Conservation (phyloP, 2,113 vertebrate species). For the Tenrec ecaudatus region DNA sequence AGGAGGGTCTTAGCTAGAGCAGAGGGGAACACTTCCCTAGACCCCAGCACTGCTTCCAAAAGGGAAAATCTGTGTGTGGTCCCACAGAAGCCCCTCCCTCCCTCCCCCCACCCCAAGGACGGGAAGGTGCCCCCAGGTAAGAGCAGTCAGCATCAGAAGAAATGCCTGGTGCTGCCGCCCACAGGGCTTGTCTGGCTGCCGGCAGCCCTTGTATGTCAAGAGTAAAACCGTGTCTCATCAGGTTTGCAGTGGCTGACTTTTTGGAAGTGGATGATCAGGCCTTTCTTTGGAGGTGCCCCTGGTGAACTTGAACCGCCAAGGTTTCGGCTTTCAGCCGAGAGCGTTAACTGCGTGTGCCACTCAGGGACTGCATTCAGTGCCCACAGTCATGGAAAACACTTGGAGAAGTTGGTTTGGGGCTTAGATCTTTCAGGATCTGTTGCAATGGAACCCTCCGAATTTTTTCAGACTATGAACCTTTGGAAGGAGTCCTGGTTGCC, state of each 20-base stretch:
- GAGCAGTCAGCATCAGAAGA: not conserved
- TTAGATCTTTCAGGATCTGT: not conserved
- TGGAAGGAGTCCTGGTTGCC: too few species aligned
- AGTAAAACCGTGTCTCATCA: not conserved
- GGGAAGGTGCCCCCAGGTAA: not conserved
- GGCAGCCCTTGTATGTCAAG: not conserved
- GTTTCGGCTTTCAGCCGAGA: not conserved
- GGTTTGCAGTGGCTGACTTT: not conserved
- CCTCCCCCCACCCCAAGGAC: too few species aligned
- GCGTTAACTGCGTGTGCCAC: not conserved
- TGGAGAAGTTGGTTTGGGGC: not conserved
- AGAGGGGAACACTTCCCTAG: not conserved
- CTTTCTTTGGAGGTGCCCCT: not conserved
- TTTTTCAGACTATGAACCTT: slow-evolving; percentile 3
- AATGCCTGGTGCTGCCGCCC: not conserved
- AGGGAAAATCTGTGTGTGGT: fast-evolving
- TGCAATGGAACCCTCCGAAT: not conserved
- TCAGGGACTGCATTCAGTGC: not conserved
- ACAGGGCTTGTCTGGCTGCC: not conserved
- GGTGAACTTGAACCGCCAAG: not conserved
- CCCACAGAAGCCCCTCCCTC: not conserved
- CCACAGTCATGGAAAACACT: not conserved
- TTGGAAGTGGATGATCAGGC: not conserved
- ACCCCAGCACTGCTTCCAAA: not conserved
- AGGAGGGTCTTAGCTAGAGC: not conserved